These are phyloP conservation scores for Climacteris rufus DNA, from an alignment of 2,113 vertebrate species.

Conservation along the genomic window DNA sequence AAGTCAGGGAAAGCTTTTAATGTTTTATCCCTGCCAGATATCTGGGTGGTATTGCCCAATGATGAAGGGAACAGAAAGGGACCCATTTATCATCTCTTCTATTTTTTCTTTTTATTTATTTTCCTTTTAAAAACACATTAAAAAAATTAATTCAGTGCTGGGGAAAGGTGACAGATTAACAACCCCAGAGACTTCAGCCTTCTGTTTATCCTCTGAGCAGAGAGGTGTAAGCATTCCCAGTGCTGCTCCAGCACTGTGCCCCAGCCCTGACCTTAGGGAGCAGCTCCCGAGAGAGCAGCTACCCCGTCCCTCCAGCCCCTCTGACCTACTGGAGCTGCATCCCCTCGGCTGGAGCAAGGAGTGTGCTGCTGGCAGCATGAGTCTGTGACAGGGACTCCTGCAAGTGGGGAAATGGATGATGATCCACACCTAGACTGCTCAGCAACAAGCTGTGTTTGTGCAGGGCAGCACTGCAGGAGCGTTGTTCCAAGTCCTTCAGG, in stretches of 20 bases:
- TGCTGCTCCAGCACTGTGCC: not conserved
- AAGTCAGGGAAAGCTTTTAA: not conserved
- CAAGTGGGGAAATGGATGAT: not conserved
- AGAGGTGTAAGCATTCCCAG: not conserved
- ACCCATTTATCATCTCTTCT: conserved; percentile 45
- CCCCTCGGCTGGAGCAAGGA: rapidly evolving
- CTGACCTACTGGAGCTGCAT: not conserved
- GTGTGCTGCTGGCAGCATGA: not conserved
- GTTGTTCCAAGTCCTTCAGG: not conserved
- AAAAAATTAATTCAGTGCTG: conserved; percentile 53
- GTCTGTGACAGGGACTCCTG: not conserved
- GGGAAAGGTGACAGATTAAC: conserved; percentile 64
- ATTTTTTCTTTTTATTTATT: conserved; percentile 55
- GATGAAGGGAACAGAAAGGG: not conserved
- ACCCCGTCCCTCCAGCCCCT: not conserved
- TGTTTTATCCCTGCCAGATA: not conserved
- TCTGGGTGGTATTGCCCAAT: conserved; percentile 39
- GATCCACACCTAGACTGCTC: not conserved
- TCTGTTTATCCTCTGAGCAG: conserved; percentile 36
- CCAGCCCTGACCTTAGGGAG: conserved; percentile 22
- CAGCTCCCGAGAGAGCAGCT: not conserved
- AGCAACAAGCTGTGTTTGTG: not conserved
- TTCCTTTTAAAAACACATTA: conserved; percentile 44
- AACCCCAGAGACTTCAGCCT: conserved; percentile 22
- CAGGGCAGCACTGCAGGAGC: not conserved